Base-by-base conservation (phyloP, 2,797 vertebrate genomes). In the Sparidentex hasta region DNA sequence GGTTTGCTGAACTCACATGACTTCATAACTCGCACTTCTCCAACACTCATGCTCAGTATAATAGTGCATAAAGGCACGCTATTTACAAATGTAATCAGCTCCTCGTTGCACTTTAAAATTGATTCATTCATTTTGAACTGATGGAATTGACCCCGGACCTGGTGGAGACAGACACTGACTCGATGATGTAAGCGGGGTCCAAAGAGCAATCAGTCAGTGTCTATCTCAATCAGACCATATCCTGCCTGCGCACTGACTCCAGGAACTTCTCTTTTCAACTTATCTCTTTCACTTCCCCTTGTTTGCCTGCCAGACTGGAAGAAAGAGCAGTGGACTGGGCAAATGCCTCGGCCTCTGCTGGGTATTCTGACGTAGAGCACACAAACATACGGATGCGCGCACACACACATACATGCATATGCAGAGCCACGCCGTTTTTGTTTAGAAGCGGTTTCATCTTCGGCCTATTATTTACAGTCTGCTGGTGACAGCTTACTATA, bases 221-320 rank as follows among this genome's bases (percentile, higher is more conserved):
- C 90, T 61, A 54, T 90, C 87, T 87, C 89, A 87, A 86, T 91
- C 87, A 88, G 85, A 80, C 80, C 78, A 76, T 66, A 88, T 86
- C 87, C 81, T 85, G 82, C 48, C 79, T 12, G 16, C 44, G 59
- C 52, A 23, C 78, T 65, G 75, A 85, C 87, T 84, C 71, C 77
- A 66, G 76, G 74, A 91, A 84, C 84, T 81, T 85, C 80, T 85
- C 58, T 65, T 86, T 88, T 89, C 83, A 85, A 82, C 81, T 80
- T 71, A 70, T 87, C 87, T 89, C 83, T 88, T 84, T 86, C 84
- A 84, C 82, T 88, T 88, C 88, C 83, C 68, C 85, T 87, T 87
- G 90, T 91, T 82, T 88, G 82, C 78, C 87, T 83, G 90, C 87
- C 82, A 92, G 90, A 90, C 84, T 88, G 88, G 91, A 91, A 91